phyloP scores from a whole-genome alignment of 2,888 invertebrate species.

The Laothoe populi region DNA sequence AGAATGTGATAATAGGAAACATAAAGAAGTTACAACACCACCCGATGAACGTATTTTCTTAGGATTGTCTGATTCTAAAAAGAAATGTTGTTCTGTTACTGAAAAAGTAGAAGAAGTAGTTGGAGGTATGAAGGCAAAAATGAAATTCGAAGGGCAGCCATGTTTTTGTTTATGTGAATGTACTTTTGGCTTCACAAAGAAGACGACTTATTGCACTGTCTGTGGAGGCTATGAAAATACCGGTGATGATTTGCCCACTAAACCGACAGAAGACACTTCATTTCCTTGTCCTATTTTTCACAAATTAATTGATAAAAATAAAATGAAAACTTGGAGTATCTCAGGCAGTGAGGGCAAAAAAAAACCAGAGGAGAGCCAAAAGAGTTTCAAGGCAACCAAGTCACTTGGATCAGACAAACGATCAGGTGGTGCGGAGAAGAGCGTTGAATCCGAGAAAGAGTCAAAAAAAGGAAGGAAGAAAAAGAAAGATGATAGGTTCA shows the following conservation, averaged over 20 bases:
- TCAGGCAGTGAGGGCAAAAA: constrained; percentile 65
- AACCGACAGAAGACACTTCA: constrained; percentile 47
- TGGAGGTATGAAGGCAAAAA: constrained; percentile 56
- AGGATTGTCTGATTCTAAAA: constrained; percentile 49
- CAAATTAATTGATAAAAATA: constrained; percentile 64
- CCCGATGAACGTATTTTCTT: constrained; percentile 58
- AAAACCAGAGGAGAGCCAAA: constrained; percentile 46
- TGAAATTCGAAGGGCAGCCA: constrained; percentile 56
- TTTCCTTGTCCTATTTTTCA: constrained; percentile 74
- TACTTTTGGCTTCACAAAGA: constrained; percentile 66
- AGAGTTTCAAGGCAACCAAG: constrained; percentile 48
- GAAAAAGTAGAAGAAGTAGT: constrained; percentile 58
- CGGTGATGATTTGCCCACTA: constrained; percentile 59
- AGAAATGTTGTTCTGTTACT: constrained; percentile 52
- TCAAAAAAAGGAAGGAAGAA: constrained; percentile 60
- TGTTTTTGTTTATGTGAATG: constrained; percentile 77
- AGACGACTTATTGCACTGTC: constrained; percentile 69
- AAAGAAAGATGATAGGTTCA: constrained; percentile 67
- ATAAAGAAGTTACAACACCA: constrained; percentile 47
- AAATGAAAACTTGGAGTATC: constrained; percentile 54
- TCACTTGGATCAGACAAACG: constrained; percentile 40
- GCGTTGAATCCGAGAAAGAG: constrained; percentile 63
- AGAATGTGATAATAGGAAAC: constrained; percentile 50
- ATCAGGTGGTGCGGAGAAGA: constrained; percentile 46
- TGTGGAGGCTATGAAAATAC: constrained; percentile 70